These are phyloP conservation scores for Zaprionus davidi DNA, from an alignment of 1,140 invertebrate genomes.

Conservation along the genomic window DNA sequence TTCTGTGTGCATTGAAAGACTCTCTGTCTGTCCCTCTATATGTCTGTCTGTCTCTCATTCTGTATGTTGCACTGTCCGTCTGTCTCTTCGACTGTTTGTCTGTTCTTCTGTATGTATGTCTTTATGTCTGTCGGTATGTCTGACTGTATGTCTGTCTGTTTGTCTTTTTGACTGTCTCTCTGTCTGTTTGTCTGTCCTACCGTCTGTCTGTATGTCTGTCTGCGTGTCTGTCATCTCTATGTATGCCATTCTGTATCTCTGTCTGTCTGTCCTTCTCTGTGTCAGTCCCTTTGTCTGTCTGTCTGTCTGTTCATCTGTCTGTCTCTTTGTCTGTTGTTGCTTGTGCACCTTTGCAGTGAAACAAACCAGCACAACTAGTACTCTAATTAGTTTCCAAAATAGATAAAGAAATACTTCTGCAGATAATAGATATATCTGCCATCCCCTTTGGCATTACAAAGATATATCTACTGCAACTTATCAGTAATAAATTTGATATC, in stretches of 20 bases:
- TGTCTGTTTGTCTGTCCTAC: background rate
- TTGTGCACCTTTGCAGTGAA: conserved; percentile 9
- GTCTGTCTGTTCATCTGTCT: background rate
- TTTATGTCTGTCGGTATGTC: background rate
- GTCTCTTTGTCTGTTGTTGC: conserved; percentile 49
- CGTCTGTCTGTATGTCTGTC: background rate
- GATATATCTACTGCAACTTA: background rate
- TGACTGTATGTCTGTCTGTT: background rate
- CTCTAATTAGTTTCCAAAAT: too few species aligned
- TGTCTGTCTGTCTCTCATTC: background rate
- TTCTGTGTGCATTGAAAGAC: conserved; percentile 23
- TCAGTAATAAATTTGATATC: background rate
- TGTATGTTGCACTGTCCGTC: background rate
- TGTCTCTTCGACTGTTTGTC: too few species aligned
- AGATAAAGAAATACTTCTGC: too few species aligned
- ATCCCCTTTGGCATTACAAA: background rate
- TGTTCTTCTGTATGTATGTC: background rate
- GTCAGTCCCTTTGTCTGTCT: conserved; percentile 1
- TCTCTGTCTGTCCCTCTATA: background rate
- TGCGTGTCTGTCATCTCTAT: too few species aligned
- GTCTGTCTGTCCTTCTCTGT: background rate
- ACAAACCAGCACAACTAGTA: background rate
- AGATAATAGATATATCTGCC: too few species aligned
- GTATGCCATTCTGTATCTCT: conserved; percentile 6
- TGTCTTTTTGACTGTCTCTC: background rate